Evolutionary conservation across 1,140 invertebrate genomes (phyloP).

Genomic region (Diorhabda sublineata): DNA sequence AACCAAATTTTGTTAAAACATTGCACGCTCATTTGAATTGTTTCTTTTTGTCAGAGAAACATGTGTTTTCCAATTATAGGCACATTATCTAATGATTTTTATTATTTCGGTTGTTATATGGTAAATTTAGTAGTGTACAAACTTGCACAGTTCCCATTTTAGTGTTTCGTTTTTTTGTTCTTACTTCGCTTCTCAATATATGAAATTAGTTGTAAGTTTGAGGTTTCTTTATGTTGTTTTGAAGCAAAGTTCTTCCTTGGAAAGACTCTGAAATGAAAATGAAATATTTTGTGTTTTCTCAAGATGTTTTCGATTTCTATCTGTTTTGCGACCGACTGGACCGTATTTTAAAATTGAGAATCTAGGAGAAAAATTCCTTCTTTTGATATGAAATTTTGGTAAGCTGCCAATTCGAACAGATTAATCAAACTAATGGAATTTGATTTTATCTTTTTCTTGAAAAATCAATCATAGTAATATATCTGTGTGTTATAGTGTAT

Average conservation of each 20-base stretch:
- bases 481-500: too few species aligned
- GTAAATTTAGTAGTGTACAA: too few species aligned
- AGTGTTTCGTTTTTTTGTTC: too few species aligned
- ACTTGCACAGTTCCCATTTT: too few species aligned
- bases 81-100: too few species aligned
- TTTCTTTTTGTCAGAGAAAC: too few species aligned
- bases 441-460: background rate
- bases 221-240: slow-evolving; percentile 10
- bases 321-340: slow-evolving; percentile 1
- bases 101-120: too few species aligned
- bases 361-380: background rate
- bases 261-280: background rate
- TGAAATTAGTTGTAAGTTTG: slow-evolving; percentile 24
- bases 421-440: background rate
- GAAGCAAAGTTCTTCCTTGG: background rate
- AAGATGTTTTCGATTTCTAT: slow-evolving; percentile 5
- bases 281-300: slow-evolving; percentile 3
- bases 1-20: too few species aligned
- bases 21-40: too few species aligned
- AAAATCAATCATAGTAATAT: too few species aligned
- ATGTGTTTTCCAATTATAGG: too few species aligned
- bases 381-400: background rate
- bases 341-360: slow-evolving; percentile 2
- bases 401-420: background rate
- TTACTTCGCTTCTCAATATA: slow-evolving; percentile 13